These are phyloP conservation scores for Leuciscus waleckii DNA, from an alignment of 2,797 vertebrate species.

Conservation along the genomic window DNA sequence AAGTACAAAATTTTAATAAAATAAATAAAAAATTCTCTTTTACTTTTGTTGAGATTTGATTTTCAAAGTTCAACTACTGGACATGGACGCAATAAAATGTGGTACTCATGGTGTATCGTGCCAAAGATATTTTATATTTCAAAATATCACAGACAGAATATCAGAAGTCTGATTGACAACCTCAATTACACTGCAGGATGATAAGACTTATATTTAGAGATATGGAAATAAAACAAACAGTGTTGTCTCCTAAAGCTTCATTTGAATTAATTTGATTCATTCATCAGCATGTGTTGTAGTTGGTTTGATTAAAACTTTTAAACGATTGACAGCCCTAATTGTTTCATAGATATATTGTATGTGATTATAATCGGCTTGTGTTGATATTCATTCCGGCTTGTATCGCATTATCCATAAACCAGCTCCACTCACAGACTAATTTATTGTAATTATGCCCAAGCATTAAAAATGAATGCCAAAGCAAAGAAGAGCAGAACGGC, in stretches of 20 bases:
- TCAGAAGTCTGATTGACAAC: background rate
- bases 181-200: background rate
- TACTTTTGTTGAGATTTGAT: background rate
- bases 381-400: constrained; percentile 53
- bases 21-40: too few species aligned
- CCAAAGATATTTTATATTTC: background rate
- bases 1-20: too few species aligned
- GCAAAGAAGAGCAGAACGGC: constrained; percentile 57
- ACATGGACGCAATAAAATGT: background rate
- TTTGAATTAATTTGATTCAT: background rate
- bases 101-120: background rate
- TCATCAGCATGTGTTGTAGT: constrained; percentile 5
- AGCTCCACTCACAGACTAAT: constrained; percentile 34
- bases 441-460: constrained; percentile 44
- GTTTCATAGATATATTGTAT: constrained; percentile 41
- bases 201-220: background rate
- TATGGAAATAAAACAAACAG: background rate
- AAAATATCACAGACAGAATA: background rate
- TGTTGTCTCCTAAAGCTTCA: background rate
- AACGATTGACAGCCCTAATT: constrained; percentile 37
- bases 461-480: constrained; percentile 60
- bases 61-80: background rate
- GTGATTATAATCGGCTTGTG: constrained; percentile 53
- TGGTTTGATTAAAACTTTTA: constrained; percentile 2
- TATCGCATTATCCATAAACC: constrained; percentile 43